phyloP scores from a whole-genome alignment of 2,113 vertebrate species.

The Nannobrachium achirus region DNA sequence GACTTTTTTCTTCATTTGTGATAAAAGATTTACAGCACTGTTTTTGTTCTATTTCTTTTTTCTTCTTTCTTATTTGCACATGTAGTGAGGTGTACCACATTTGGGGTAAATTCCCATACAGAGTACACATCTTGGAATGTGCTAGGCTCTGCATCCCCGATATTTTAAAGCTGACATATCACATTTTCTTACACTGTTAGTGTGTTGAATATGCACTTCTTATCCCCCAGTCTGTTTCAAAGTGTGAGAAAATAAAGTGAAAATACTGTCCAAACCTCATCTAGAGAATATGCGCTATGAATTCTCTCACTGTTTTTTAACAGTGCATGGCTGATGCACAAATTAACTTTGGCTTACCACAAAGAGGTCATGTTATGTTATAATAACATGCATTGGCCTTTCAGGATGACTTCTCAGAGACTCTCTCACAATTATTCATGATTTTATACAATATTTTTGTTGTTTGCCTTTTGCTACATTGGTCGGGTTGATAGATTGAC shows the following conservation, averaged over 20 bases:
- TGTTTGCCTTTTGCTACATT: neutral
- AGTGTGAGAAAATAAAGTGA: constrained; percentile 54
- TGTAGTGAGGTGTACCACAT: constrained; percentile 57
- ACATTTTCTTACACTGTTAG: constrained; percentile 71
- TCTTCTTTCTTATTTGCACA: constrained; percentile 54
- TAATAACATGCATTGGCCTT: constrained; percentile 28
- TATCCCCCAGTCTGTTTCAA: constrained; percentile 61
- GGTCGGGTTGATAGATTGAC: constrained; percentile 22
- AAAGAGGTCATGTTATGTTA: constrained; percentile 36
- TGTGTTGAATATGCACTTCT: constrained; percentile 76
- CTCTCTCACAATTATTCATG: constrained; percentile 26
- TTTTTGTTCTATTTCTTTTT: constrained; percentile 50
- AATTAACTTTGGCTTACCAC: constrained; percentile 58
- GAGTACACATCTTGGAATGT: constrained; percentile 73
- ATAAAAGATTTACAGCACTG: constrained; percentile 74
- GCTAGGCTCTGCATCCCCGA: constrained; percentile 64
- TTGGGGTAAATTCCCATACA: constrained; percentile 71
- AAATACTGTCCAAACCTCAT: constrained; percentile 50
- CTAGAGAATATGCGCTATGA: constrained; percentile 59
- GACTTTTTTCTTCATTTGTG: constrained; percentile 60
- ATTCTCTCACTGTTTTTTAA: constrained; percentile 46
- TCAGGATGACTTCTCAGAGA: constrained; percentile 28
- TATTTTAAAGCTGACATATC: constrained; percentile 76
- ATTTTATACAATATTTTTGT: constrained; percentile 15
- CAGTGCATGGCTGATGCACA: constrained; percentile 33